A percentile compares a stretch with the other conserved stretches of the same genome.
Evolutionary conservation across 2,797 vertebrate species (phyloP).

Genomic region (Melanotaenia trifasciata): DNA sequence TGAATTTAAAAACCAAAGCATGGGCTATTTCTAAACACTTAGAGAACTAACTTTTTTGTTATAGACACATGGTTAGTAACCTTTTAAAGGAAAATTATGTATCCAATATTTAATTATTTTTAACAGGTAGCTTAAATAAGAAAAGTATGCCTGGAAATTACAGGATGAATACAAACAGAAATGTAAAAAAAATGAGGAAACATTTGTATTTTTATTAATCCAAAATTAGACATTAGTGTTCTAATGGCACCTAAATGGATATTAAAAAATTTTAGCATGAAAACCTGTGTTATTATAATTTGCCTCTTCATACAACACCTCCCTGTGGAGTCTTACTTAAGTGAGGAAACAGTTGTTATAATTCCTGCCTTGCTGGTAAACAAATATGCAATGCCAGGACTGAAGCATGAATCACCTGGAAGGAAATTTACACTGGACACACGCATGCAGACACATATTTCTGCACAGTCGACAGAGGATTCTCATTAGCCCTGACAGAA

Average conservation of each 20-base stretch:
- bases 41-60: not conserved
- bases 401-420: conserved; percentile 57
- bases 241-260: not conserved
- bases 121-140: not conserved
- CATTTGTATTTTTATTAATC: not conserved
- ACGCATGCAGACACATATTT: conserved; percentile 51
- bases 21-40: not conserved
- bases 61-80: not conserved
- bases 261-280: not conserved
- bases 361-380: conserved; percentile 41
- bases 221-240: not conserved
- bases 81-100: not conserved
- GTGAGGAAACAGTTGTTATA: conserved; percentile 32
- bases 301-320: conserved; percentile 7
- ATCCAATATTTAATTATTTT: not conserved
- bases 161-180: not conserved
- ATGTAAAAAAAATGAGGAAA: not conserved
- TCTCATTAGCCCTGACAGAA: conserved; percentile 79
- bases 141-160: not conserved
- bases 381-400: conserved; percentile 42
- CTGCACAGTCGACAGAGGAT: conserved; percentile 65
- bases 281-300: not conserved
- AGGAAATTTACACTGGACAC: conserved; percentile 29
- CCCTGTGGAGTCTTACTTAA: conserved; percentile 18
- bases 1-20: not conserved